Percentiles rank a stretch among this genome's conserved stretches.
These are phyloP conservation scores for Anastrepha obliqua DNA, from an alignment of 1,140 invertebrate species.

Conservation along the genomic window DNA sequence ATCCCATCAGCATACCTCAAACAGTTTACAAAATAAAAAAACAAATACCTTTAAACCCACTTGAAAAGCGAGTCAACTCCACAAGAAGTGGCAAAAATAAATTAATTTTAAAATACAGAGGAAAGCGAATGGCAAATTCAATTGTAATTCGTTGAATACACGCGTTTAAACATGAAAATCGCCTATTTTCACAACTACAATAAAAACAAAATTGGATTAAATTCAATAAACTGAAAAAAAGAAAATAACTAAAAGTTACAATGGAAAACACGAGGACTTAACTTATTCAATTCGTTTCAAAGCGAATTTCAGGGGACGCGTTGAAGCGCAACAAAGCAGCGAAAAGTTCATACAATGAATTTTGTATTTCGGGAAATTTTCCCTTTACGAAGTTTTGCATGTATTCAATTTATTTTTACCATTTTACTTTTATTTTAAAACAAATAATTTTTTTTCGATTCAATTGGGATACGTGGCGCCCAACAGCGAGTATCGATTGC, in stretches of 20 bases:
- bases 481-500: background rate
- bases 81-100: background rate
- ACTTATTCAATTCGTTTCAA: background rate
- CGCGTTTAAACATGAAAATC: background rate
- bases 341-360: conserved; percentile 30
- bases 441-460: conserved; percentile 11
- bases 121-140: background rate
- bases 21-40: too few species aligned
- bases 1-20: too few species aligned
- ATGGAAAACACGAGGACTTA: background rate
- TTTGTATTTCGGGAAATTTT: conserved; percentile 36
- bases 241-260: background rate
- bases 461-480: background rate
- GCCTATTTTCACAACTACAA: background rate
- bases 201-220: conserved; percentile 1
- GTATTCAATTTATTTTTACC: background rate
- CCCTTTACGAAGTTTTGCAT: background rate
- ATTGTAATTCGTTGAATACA: conserved; percentile 24
- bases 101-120: background rate
- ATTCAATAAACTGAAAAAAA: background rate
- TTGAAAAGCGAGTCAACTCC: background rate
- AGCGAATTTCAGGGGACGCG: background rate
- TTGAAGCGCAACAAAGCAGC: background rate
- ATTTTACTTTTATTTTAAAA: background rate
- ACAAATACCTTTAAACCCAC: too few species aligned